phyloP scores from a whole-genome alignment of 2,797 vertebrate species.

The Monodelphis domestica region DNA sequence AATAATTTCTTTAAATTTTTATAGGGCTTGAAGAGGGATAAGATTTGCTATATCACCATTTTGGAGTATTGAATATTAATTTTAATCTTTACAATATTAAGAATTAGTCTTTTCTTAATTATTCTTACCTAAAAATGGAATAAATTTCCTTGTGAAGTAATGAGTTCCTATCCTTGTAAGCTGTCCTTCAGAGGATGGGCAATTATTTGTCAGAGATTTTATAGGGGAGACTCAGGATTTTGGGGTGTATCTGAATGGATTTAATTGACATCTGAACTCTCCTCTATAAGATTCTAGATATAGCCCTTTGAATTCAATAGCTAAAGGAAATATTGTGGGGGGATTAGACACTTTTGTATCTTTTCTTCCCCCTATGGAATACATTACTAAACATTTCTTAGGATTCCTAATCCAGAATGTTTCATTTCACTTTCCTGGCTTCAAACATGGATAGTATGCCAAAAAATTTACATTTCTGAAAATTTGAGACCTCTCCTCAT shows the following conservation, averaged over 20 bases:
- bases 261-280: background rate
- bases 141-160: background rate
- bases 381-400: too few relatives aligned
- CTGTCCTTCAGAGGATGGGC: background rate
- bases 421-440: background rate
- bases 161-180: background rate
- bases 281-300: conserved; percentile 8
- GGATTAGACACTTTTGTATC: too few relatives aligned
- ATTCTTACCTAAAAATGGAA: too few relatives aligned
- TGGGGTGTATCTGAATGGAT: background rate
- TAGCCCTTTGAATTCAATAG: too few relatives aligned
- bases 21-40: conserved; percentile 33
- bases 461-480: background rate
- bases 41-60: background rate
- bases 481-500: background rate
- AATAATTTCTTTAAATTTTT: conserved; percentile 36
- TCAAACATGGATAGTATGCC: background rate
- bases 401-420: too few relatives aligned
- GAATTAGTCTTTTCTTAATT: background rate
- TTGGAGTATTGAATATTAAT: too few relatives aligned
- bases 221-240: background rate
- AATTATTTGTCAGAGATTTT: background rate
- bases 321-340: too few relatives aligned
- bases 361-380: too few relatives aligned
- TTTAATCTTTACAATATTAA: too few relatives aligned